Base-by-base conservation (phyloP, 2,888 invertebrate genomes). In the Conistra vaccinii region DNA sequence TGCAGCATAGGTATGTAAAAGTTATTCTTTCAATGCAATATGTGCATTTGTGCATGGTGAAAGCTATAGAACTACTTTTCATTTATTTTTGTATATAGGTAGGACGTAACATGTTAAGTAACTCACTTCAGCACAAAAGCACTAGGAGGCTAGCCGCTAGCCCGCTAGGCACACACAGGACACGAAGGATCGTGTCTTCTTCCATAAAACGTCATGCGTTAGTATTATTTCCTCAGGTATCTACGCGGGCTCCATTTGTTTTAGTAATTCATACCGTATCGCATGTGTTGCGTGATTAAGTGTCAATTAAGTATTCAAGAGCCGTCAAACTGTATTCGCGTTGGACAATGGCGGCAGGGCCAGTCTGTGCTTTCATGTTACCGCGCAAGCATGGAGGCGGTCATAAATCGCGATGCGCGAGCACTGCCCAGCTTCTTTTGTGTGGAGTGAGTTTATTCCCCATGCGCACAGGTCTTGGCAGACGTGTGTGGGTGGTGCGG, bases 321-420 rank as follows among this genome's bases (percentile, higher is more conserved):
- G 81, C 81, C 84, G 88, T 90, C 87, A 84, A 87, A 87, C 51
- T 75, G 70, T 76, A 84, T 80, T 80, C 78, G 78, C 85, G 79
- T 84, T 87, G 85, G 80, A 88, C 85, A 87, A 87, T 89, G 82
- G 83, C 57, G 77, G 80, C 79, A 68, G 74, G 68, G 63, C 66
- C 80, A 68, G 76, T 69, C 42, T 55, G 51, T 67, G 84, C 90
- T 91, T 91, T 91, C 85, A 91, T 89, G 90, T 89, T 84, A 82
- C 88, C 89, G 90, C 87, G 78, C 86, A 77, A 80, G 69, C 80
- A 72, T 73, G 69, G 86, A 86, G 88, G 86, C 86, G 84, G 80
- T 81, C 88, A 89, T 91, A 90, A 91, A 92, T 91, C 89, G 90
- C 89, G 89, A 90, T 89, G 89, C 85, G 87, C 85, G 83, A 80